Evolutionary conservation across 2,888 invertebrate genomes (phyloP).

Genomic region (Heteropelma amictum): DNA sequence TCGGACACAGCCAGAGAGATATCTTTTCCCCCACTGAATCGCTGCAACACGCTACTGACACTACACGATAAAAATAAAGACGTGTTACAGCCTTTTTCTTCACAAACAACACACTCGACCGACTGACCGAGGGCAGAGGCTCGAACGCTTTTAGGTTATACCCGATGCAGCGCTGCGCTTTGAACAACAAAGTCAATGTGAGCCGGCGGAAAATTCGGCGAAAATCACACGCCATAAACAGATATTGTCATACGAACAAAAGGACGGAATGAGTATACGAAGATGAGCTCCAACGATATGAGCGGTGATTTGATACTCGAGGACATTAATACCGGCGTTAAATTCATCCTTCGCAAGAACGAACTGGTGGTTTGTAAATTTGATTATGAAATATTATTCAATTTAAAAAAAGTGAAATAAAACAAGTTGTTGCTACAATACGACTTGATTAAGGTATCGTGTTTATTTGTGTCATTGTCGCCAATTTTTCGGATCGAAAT

Average conservation of each 20-base stretch:
- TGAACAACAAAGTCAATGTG: neutral
- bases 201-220: neutral
- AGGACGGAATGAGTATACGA: neutral
- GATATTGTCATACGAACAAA: neutral
- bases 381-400: neutral
- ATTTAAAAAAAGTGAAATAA: no score
- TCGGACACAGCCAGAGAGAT: no score
- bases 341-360: constrained; percentile 8
- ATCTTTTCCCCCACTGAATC: no score
- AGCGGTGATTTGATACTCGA: constrained; percentile 20
- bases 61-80: no score
- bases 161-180: neutral
- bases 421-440: neutral
- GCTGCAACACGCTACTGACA: no score
- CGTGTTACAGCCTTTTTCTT: no score
- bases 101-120: no score
- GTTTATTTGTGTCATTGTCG: no score
- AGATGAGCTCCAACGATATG: constrained; percentile 18
- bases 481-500: no score
- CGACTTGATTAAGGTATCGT: neutral
- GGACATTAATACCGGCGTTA: constrained; percentile 27
- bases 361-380: constrained; percentile 9
- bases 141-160: neutral
- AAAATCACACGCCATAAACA: neutral
- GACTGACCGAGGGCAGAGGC: no score